Evolutionary conservation across 2,113 vertebrate species (phyloP), one percentile per base, ranked within the genome.

Genomic region (Porphyrio hochstetteri): DNA sequence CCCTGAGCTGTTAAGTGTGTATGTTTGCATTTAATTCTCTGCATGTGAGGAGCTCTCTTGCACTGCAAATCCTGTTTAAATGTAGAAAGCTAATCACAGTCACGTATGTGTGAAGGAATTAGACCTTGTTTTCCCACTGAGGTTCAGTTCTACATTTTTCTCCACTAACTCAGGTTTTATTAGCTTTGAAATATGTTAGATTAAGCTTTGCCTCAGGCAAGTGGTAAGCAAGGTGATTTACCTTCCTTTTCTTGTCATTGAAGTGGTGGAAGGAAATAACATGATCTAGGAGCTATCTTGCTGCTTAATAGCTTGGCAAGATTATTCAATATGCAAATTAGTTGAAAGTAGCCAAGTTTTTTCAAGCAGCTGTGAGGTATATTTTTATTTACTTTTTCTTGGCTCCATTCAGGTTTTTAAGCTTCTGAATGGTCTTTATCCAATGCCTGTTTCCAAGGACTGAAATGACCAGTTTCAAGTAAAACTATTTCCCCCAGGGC

Each of bases 241-340:
- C 70, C 35, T 95, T 77, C 46, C 28, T 94, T 88, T 94, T 77
- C 92, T 80, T 93, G 59, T 90, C 88, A 88, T 28, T 67, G 82
- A 92, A 94, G 53, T 10, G 13, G 53, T 35, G 15, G 38, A 92
- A 44, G 14, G 42, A 88, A 95, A 40, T 77, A 87, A 59, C 11
- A 19, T 36, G 46, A 67, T 89, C 42, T 68, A 65, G 86, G 86
- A 91, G 48, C 31, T 61, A 56, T 81, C 59, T 95, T 77, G 28
- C 31, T 88, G 8, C 38, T 57, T 84, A 59, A 79, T 40, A 74
- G 12, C 33, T 84, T 67, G 40, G 38, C 44, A 77, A 79, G 65
- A 83, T 88, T 81, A 68, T 40, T 57, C 53, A 78, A 46, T 38
- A 48, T 27, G 13, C 33, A 89, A 93, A 77, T 48, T 56, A 35